These are phyloP conservation scores for Dromiciops gliroides DNA, from an alignment of 2,113 vertebrate genomes.

Conservation along the genomic window DNA sequence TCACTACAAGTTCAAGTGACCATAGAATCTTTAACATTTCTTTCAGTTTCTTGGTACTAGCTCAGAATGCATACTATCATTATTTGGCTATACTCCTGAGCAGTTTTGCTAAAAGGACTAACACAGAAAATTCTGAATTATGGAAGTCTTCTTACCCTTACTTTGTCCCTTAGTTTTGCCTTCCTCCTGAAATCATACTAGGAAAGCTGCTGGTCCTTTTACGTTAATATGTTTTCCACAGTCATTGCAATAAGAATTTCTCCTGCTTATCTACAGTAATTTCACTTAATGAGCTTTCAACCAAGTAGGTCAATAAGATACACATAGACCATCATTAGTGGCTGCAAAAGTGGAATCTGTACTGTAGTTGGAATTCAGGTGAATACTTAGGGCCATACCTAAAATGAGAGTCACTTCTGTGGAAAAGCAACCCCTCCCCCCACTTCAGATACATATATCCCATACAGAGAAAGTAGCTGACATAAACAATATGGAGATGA, in stretches of 20 bases:
- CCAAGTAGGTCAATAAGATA: conserved; percentile 42
- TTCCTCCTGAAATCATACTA: conserved; percentile 35
- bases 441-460: not conserved
- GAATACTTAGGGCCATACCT: not conserved
- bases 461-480: not conserved
- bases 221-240: conserved; percentile 37
- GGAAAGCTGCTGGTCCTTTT: not conserved
- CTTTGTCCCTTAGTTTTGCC: not conserved
- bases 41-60: not conserved
- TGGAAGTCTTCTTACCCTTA: not conserved
- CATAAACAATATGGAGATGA: not conserved
- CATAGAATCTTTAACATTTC: not conserved
- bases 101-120: not conserved
- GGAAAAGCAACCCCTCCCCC: not conserved
- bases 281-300: conserved; percentile 47
- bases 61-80: not conserved
- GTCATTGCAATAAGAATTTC: conserved; percentile 49
- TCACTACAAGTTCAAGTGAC: not conserved
- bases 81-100: not conserved
- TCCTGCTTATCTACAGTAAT: conserved; percentile 44
- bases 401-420: not conserved
- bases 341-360: not conserved
- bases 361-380: not conserved
- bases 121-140: not conserved
- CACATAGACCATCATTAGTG: not conserved